Percentiles rank a stretch among this genome's conserved stretches.
phyloP scores from a whole-genome alignment of 2,888 invertebrate genomes.

The Ichneumoninae sp. region DNA sequence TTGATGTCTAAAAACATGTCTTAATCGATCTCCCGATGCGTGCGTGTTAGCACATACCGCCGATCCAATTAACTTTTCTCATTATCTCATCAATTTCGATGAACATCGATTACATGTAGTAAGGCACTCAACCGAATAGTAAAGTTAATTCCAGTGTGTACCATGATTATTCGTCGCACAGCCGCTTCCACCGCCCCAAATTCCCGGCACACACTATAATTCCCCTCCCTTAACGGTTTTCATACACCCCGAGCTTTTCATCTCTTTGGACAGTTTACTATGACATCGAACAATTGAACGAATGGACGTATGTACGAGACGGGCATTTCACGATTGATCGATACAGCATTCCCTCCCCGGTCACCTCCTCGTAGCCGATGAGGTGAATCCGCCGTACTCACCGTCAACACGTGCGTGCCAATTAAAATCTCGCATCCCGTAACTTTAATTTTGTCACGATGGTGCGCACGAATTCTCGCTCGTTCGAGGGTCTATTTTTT shows the following conservation, averaged over 20 bases:
- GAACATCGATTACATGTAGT: conserved; percentile 24
- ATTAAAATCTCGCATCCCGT: conserved; percentile 53
- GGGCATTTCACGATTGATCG: conserved; percentile 57
- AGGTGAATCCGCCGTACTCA: conserved; percentile 5
- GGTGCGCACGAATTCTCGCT: conserved; percentile 12
- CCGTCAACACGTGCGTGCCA: conserved; percentile 34
- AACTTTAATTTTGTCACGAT: conserved; percentile 55
- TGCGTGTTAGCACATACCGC: background rate
- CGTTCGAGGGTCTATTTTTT: conserved; percentile 15
- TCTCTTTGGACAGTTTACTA: conserved; percentile 47
- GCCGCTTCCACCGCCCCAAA: conserved; percentile 34
- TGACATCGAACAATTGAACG: conserved; percentile 54
- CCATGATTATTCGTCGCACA: conserved; percentile 40
- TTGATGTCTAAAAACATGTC: background rate
- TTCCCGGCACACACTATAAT: conserved; percentile 19
- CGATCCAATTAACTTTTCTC: conserved; percentile 39
- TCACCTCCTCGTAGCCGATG: conserved; percentile 12
- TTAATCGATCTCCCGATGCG: background rate
- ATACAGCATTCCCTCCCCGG: conserved; percentile 20
- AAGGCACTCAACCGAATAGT: conserved; percentile 17
- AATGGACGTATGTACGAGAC: conserved; percentile 1
- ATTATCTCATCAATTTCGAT: conserved; percentile 25
- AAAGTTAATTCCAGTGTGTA: conserved; percentile 21
- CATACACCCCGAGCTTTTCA: conserved; percentile 24
- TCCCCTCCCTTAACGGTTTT: conserved; percentile 12